Evolutionary conservation across 2,113 vertebrate species (phyloP).

Genomic region (Chaetodon auriga): DNA sequence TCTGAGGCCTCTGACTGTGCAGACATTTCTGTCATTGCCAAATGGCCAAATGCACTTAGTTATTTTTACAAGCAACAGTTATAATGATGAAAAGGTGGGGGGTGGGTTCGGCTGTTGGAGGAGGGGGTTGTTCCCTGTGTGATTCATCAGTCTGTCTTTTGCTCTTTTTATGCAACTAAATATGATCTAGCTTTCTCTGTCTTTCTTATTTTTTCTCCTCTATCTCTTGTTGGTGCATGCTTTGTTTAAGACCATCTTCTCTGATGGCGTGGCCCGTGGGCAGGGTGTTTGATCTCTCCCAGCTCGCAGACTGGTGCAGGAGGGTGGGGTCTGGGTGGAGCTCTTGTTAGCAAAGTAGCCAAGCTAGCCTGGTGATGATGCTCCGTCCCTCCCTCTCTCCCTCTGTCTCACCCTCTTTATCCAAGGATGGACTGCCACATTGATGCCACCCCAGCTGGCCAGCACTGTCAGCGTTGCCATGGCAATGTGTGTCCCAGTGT

Average conservation of each 20-base stretch:
- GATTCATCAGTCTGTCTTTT: conserved; percentile 45
- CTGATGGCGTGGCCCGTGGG: too few relatives aligned
- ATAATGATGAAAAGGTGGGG: conserved; percentile 49
- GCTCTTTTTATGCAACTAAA: conserved; percentile 2
- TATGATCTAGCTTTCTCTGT: background rate
- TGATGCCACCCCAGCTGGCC: conserved; percentile 60
- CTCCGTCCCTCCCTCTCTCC: background rate
- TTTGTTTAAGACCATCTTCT: too few relatives aligned
- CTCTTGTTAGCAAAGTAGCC: background rate
- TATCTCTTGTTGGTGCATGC: background rate
- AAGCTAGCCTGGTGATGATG: conserved; percentile 5
- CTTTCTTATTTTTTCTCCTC: background rate
- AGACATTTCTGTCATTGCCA: conserved; percentile 70
- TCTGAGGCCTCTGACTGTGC: conserved; percentile 67
- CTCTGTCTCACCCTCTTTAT: background rate
- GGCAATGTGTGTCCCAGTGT: conserved; percentile 47
- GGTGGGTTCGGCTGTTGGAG: background rate
- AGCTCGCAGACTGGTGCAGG: background rate
- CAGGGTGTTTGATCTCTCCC: background rate
- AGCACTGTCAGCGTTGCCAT: conserved; percentile 67
- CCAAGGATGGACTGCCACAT: conserved; percentile 60
- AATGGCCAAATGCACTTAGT: conserved; percentile 66
- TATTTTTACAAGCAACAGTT: conserved; percentile 74
- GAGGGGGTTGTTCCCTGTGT: conserved; percentile 18
- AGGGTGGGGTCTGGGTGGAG: conserved; percentile 11